Percentiles rank a stretch among this genome's conserved stretches.
phyloP scores from a whole-genome alignment of 2,797 vertebrate genomes.

The Ctenopoma multispine region DNA sequence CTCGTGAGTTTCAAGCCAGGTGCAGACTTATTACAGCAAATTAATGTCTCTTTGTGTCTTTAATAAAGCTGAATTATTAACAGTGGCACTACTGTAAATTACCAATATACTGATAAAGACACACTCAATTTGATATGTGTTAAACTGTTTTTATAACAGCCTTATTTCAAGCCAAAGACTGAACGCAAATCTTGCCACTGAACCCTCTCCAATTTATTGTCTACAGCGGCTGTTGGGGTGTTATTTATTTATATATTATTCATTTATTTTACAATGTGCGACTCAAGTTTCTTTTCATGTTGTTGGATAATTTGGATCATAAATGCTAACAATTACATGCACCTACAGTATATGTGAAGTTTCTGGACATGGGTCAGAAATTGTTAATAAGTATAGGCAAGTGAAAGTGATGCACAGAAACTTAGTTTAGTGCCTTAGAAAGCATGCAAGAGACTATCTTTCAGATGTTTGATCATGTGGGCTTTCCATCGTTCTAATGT shows the following conservation, averaged over 20 bases:
- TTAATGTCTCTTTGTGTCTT: background rate
- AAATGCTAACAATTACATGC: background rate
- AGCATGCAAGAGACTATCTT: constrained; percentile 18
- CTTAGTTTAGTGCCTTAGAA: constrained; percentile 23
- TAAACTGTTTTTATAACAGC: constrained; percentile 20
- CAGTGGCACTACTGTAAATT: constrained; percentile 3
- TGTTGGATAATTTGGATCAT: constrained; percentile 2
- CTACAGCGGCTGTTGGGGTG: constrained; percentile 2
- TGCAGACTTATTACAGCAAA: constrained; percentile 14
- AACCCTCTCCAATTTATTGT: constrained; percentile 23
- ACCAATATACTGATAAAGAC: constrained; percentile 12
- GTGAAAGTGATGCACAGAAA: constrained; percentile 8
- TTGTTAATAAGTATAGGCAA: background rate
- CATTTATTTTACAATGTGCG: constrained; percentile 1
- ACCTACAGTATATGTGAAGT: background rate
- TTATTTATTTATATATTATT: background rate
- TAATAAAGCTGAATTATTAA: constrained; percentile 19
- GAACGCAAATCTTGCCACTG: constrained; percentile 33
- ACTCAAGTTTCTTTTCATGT: constrained; percentile 6
- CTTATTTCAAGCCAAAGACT: constrained; percentile 26
- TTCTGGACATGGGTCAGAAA: background rate
- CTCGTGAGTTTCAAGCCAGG: background rate
- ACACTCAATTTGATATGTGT: constrained; percentile 21
- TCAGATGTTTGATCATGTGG: constrained; percentile 54
- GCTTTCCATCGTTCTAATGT: constrained; percentile 58